phyloP scores from a whole-genome alignment of 2,888 invertebrate species.

The Caenorhabditis panamensis region DNA sequence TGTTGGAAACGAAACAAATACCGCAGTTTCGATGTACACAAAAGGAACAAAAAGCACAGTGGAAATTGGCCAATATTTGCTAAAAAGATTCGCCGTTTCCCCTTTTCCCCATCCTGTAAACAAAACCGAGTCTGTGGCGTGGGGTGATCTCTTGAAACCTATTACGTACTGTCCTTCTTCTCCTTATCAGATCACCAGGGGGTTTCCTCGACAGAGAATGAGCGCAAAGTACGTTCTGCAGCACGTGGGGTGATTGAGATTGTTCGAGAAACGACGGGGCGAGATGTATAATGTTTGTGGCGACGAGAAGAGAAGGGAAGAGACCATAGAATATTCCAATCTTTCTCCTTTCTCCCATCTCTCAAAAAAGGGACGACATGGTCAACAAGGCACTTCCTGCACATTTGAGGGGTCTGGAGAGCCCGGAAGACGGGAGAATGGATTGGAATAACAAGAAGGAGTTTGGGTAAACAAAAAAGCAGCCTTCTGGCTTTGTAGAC shows the following conservation, averaged over 20 bases:
- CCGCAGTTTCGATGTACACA: no score
- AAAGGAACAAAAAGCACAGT: constrained; percentile 30
- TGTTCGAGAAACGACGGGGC: neutral
- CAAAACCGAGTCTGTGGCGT: constrained; percentile 13
- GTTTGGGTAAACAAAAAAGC: no score
- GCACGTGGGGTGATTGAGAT: constrained; percentile 43
- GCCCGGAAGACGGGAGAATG: no score
- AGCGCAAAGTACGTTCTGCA: constrained; percentile 32
- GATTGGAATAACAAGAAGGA: no score
- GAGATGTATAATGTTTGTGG: constrained; percentile 1
- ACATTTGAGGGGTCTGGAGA: no score
- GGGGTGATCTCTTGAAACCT: constrained; percentile 32
- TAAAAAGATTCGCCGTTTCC: constrained; percentile 26
- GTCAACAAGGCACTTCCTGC: no score
- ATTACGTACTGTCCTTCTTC: constrained; percentile 12
- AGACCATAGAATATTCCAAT: constrained; percentile 32
- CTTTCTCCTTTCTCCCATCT: no score
- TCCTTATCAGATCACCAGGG: constrained; percentile 45
- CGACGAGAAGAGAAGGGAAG: neutral
- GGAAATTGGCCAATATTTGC: constrained; percentile 50
- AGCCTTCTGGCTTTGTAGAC: no score
- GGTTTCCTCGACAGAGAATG: constrained; percentile 23
- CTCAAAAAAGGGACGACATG: no score
- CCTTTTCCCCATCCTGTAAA: constrained; percentile 26
- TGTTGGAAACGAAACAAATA: no score